These are phyloP conservation scores for Hydroisotoma schaefferi DNA, from an alignment of 2,888 invertebrate species.

Conservation along the genomic window DNA sequence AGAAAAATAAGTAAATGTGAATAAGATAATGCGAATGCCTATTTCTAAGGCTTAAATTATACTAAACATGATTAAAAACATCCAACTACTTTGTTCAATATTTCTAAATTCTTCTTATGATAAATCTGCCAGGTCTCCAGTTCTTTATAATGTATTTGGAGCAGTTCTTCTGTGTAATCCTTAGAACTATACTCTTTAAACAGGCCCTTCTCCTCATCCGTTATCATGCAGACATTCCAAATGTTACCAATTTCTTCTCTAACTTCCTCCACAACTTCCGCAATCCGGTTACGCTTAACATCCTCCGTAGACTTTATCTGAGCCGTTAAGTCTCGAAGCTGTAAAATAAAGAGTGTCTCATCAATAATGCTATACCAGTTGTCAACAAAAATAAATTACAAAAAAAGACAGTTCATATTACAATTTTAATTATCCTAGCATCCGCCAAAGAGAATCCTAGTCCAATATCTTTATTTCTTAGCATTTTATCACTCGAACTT, in stretches of 20 bases:
- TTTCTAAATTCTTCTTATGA: conserved; percentile 35
- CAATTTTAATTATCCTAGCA: conserved; percentile 19
- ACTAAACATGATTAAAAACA: background rate
- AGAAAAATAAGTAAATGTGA: background rate
- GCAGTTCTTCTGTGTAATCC: conserved; percentile 32
- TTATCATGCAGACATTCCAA: conserved; percentile 34
- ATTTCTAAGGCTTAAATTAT: background rate
- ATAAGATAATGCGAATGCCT: background rate
- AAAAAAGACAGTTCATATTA: conserved; percentile 11
- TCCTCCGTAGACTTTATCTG: conserved; percentile 15
- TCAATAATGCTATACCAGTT: background rate
- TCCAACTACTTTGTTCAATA: conserved; percentile 25
- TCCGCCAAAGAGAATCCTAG: conserved; percentile 28
- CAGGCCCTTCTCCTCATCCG: conserved; percentile 29
- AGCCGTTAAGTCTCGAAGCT: conserved; percentile 24
- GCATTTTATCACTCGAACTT: conserved; percentile 17
- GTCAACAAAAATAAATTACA: conserved; percentile 1
- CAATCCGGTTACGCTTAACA: conserved; percentile 22
- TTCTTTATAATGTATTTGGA: conserved; percentile 31
- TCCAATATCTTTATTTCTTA: conserved; percentile 25
- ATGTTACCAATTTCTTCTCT: conserved; percentile 28
- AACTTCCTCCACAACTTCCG: conserved; percentile 29
- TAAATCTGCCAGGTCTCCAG: conserved; percentile 32
- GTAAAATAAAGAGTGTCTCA: background rate
- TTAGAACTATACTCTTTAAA: conserved; percentile 24